Conservation (phyloP, 2,797 vertebrate species). For the Rallus crepitans region DNA sequence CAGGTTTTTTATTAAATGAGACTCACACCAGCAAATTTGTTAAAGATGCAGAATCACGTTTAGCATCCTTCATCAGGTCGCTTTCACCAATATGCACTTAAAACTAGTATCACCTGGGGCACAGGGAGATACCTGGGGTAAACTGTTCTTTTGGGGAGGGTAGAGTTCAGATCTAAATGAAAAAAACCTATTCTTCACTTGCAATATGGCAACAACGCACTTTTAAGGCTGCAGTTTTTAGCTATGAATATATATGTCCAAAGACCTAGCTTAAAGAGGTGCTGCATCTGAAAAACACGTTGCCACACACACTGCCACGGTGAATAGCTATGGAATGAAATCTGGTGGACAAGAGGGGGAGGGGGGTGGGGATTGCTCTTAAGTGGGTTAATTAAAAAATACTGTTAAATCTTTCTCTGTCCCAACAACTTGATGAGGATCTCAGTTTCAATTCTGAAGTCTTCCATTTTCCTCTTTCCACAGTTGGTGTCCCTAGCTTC, state of each 20-base stretch:
- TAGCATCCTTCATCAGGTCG: conserved; percentile 60
- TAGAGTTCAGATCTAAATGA: conserved; percentile 30
- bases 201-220: conserved; percentile 66
- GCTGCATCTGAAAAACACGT: conserved; percentile 65
- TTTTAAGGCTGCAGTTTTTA: conserved; percentile 70
- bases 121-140: conserved; percentile 38
- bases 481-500: conserved; percentile 62
- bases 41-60: conserved; percentile 66
- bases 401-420: conserved; percentile 61
- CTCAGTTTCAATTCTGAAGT: conserved; percentile 79
- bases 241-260: conserved; percentile 61
- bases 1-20: conserved; percentile 17
- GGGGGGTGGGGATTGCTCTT: background rate
- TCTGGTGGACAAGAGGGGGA: background rate
- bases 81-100: conserved; percentile 71
- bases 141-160: conserved; percentile 40
- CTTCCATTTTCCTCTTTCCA: conserved; percentile 79
- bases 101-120: conserved; percentile 54
- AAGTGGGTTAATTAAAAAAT: conserved; percentile 62
- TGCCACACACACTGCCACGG: conserved; percentile 71
- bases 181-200: conserved; percentile 49
- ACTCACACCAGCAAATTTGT: conserved; percentile 73
- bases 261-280: conserved; percentile 75
- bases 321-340: conserved; percentile 53
- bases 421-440: conserved; percentile 66